Conservation (phyloP, 1,140 invertebrate genomes). For the Bombus polaris region DNA sequence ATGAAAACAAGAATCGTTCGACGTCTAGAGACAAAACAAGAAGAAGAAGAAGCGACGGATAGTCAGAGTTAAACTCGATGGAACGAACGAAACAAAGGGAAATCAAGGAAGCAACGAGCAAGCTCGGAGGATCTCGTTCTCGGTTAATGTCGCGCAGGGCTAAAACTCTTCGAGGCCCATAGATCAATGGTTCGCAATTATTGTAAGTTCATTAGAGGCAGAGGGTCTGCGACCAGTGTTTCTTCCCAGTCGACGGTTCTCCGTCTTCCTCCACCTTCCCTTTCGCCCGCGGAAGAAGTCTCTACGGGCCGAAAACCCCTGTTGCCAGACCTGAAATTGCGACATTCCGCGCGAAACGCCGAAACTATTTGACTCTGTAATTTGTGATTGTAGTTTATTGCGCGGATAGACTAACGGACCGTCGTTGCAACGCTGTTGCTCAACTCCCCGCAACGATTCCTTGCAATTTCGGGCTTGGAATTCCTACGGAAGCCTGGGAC, state of each 20-base stretch:
- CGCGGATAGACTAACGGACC: constrained; percentile 79
- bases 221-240: constrained; percentile 45
- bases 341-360: constrained; percentile 82
- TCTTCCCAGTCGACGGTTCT: constrained; percentile 58
- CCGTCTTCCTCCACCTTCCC: constrained; percentile 44
- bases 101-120: constrained; percentile 23
- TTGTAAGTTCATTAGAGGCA: constrained; percentile 82
- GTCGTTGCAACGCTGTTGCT: constrained; percentile 65
- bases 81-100: neutral
- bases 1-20: no score
- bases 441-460: constrained; percentile 67
- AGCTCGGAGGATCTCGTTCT: constrained; percentile 18
- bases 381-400: constrained; percentile 84
- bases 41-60: neutral
- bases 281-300: constrained; percentile 63
- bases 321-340: constrained; percentile 81
- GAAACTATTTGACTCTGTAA: constrained; percentile 83
- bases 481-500: constrained; percentile 60
- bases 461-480: constrained; percentile 69
- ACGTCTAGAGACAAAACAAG: neutral
- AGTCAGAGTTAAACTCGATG: neutral
- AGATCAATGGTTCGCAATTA: constrained; percentile 83
- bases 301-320: constrained; percentile 71
- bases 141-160: constrained; percentile 65
- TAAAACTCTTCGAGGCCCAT: constrained; percentile 77